A percentile compares a stretch with the other conserved stretches of the same genome.
Evolutionary conservation across 2,113 vertebrate genomes (phyloP).

Genomic region (Neoarius graeffei): DNA sequence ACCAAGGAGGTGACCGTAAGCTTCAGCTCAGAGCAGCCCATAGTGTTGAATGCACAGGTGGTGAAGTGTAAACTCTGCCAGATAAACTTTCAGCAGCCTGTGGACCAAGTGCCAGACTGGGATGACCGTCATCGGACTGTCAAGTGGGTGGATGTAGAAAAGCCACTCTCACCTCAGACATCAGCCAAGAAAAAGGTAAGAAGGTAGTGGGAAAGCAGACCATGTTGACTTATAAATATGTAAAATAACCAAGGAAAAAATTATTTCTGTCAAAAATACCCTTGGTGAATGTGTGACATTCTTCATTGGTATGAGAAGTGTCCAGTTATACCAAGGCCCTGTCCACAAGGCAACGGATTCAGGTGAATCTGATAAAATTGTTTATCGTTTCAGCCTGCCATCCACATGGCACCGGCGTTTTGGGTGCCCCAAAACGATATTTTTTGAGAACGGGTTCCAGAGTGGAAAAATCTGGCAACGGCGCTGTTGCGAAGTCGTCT

Average conservation of each 20-base stretch:
- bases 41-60: slow-evolving; percentile 64
- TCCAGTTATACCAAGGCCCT: background rate
- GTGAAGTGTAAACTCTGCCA: slow-evolving; percentile 76
- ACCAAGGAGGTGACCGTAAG: slow-evolving; percentile 80
- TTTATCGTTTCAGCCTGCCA: no score
- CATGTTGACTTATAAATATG: background rate
- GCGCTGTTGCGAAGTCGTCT: no score
- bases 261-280: background rate
- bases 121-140: slow-evolving; percentile 71
- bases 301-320: background rate
- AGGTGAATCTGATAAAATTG: no score
- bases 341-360: no score
- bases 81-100: slow-evolving; percentile 75
- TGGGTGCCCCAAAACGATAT: no score
- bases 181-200: slow-evolving; percentile 75
- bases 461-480: no score
- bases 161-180: background rate
- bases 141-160: slow-evolving; percentile 72
- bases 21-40: slow-evolving; percentile 71
- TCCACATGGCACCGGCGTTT: no score
- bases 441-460: no score
- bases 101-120: slow-evolving; percentile 84
- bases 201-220: background rate
- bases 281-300: background rate
- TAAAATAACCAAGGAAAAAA: background rate